phyloP scores from a whole-genome alignment of 92 coral and sea anemone species.

The Metridium senile region DNA sequence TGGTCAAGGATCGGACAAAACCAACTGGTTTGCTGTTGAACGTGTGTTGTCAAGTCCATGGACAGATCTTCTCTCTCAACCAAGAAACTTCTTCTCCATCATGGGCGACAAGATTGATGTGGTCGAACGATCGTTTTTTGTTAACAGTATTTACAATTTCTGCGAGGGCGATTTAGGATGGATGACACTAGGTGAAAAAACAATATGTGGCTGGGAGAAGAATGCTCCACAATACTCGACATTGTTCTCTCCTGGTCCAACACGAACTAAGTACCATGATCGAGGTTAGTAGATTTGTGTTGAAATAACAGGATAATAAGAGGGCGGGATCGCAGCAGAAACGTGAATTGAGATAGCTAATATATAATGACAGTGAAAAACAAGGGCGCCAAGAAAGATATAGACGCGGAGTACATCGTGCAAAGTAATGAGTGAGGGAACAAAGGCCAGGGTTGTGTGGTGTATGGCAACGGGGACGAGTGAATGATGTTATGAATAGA shows the following conservation, averaged over 20 bases:
- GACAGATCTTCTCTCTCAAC: too few relatives aligned
- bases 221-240: neutral
- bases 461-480: too few relatives aligned
- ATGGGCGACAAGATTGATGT: neutral
- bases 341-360: too few relatives aligned
- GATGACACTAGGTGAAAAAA: slow-evolving; percentile 17
- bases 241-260: slow-evolving; percentile 19
- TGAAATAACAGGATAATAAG: too few relatives aligned
- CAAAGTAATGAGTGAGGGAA: neutral
- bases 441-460: too few relatives aligned
- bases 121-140: slow-evolving; percentile 41
- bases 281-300: too few relatives aligned
- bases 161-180: slow-evolving; percentile 51
- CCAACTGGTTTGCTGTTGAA: slow-evolving; percentile 40
- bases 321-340: too few relatives aligned
- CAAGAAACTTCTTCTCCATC: slow-evolving; percentile 46
- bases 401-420: neutral
- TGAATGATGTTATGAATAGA: neutral
- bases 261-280: too few relatives aligned
- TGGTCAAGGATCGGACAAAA: slow-evolving; percentile 38
- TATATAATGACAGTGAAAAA: neutral
- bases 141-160: slow-evolving; percentile 34
- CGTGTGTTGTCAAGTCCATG: too few relatives aligned
- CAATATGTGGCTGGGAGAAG: slow-evolving; percentile 30
- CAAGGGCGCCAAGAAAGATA: neutral